These are phyloP conservation scores for Capitulum mitella DNA, from an alignment of 2,888 invertebrate species.

Conservation along the genomic window DNA sequence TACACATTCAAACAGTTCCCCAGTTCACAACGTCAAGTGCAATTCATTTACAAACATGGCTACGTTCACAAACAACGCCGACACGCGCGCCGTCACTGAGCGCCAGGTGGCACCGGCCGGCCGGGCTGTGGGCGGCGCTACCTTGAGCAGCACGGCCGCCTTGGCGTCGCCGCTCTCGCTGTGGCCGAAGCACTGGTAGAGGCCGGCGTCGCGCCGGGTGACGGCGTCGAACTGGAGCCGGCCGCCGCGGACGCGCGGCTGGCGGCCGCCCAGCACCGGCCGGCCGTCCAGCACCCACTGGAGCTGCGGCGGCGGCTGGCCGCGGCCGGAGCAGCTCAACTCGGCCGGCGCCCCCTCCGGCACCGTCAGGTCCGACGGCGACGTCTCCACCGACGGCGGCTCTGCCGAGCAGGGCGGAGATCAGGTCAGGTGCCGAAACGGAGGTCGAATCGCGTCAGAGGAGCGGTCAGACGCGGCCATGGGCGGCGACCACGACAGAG, in stretches of 20 bases:
- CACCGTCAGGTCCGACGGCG: slow-evolving; percentile 3
- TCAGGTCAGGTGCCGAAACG: not conserved
- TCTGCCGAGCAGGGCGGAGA: not conserved
- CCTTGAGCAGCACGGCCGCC: slow-evolving; percentile 26
- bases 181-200: slow-evolving; percentile 80
- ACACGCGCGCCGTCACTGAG: too few relatives aligned
- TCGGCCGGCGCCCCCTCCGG: slow-evolving; percentile 46
- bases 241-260: slow-evolving; percentile 44
- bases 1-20: too few relatives aligned
- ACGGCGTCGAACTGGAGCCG: slow-evolving; percentile 58
- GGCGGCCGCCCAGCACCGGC: slow-evolving; percentile 46
- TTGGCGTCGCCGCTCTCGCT: slow-evolving; percentile 61
- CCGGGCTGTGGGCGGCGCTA: too few relatives aligned
- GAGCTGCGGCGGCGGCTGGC: slow-evolving; percentile 65
- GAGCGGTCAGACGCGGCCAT: too few relatives aligned
- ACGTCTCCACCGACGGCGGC: slow-evolving; percentile 25
- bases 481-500: too few relatives aligned
- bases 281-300: slow-evolving; percentile 81
- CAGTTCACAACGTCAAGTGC: too few relatives aligned
- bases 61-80: too few relatives aligned
- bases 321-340: slow-evolving; percentile 54
- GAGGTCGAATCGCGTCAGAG: too few relatives aligned
- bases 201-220: slow-evolving; percentile 77
- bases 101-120: too few relatives aligned
- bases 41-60: too few relatives aligned